phyloP scores from a whole-genome alignment of 2,113 vertebrate species.

The Megaptera novaeangliae region DNA sequence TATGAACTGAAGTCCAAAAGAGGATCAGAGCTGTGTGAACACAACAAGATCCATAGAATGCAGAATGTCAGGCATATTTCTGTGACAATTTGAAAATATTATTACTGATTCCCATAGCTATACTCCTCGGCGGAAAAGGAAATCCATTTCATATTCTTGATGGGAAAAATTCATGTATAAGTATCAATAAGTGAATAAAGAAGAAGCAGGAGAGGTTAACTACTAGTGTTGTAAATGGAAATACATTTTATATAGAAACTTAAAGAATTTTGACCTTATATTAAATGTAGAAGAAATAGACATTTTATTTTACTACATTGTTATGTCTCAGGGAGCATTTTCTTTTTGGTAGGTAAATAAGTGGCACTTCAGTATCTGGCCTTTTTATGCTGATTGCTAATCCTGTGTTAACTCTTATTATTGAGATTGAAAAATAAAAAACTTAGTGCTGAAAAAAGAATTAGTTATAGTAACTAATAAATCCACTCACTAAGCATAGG shows the following conservation, averaged over 20 bases:
- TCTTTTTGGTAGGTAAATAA: background rate
- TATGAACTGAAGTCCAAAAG: background rate
- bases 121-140: background rate
- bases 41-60: background rate
- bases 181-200: background rate
- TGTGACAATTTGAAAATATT: slow-evolving; percentile 28
- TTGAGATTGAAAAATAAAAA: background rate
- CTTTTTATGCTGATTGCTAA: background rate
- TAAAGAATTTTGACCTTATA: background rate
- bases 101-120: background rate
- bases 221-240: background rate
- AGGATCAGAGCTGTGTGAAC: background rate
- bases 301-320: background rate
- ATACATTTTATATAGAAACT: background rate
- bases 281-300: background rate
- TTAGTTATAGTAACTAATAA: background rate
- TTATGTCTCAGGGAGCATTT: background rate
- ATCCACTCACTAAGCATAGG: background rate
- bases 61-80: background rate
- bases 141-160: background rate
- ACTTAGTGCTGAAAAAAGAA: background rate
- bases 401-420: background rate
- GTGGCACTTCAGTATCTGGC: background rate
- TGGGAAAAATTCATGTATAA: background rate
- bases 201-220: background rate